A percentile compares a stretch with the other conserved stretches of the same genome.
phyloP scores from a whole-genome alignment of 2,113 vertebrate genomes.

The Pangasianodon hypophthalmus region DNA sequence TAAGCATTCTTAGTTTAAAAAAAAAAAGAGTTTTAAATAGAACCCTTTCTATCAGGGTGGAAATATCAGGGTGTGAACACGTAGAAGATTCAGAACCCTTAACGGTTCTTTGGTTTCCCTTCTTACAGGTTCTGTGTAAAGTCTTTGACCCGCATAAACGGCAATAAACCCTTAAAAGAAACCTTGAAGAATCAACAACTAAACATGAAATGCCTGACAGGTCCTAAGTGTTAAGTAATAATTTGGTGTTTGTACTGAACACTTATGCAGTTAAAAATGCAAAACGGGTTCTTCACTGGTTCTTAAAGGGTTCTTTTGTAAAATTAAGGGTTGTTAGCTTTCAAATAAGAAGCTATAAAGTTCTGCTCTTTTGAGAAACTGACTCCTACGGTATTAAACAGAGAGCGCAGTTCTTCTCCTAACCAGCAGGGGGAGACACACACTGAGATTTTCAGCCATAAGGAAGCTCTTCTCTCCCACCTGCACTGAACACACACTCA shows the following conservation, averaged over 20 bases:
- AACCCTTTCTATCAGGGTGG: too few relatives aligned
- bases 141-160: neutral
- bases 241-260: neutral
- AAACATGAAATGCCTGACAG: neutral
- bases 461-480: conserved; percentile 11
- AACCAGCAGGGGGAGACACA: conserved; percentile 55
- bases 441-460: conserved; percentile 8
- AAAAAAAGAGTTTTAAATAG: too few relatives aligned
- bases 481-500: conserved; percentile 30
- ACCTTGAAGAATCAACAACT: neutral
- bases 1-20: neutral
- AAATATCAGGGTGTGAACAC: too few relatives aligned
- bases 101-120: neutral
- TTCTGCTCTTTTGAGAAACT: neutral
- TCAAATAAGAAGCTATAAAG: neutral
- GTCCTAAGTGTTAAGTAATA: neutral
- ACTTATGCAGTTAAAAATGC: neutral
- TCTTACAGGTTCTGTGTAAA: neutral
- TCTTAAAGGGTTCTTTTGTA: neutral
- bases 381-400: neutral
- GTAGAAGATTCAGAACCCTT: neutral
- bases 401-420: neutral
- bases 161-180: neutral
- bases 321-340: neutral
- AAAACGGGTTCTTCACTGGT: neutral